Evolutionary conservation across 1,140 invertebrate genomes (phyloP), one percentile per base, ranked within the genome.

Genomic region (Macrobrachium nipponense): DNA sequence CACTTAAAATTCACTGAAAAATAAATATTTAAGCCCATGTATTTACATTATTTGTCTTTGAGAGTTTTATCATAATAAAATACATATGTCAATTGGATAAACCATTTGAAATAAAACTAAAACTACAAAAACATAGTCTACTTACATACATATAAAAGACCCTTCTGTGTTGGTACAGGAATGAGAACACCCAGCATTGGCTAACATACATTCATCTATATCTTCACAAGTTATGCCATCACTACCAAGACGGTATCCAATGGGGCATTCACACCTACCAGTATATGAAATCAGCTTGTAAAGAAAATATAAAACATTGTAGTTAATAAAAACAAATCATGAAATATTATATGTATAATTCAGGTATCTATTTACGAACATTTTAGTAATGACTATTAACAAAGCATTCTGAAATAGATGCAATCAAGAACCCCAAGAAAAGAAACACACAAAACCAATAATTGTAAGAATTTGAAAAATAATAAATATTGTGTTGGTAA

Each of bases 151-250:
- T 79, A 91, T 91, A 88, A 91, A 93, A 75, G 92, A 91, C 14
- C 93, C 93, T 43, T 90, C 87, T 14, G 91, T 91, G 87, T 93
- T 94, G 59, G 91, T 88, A 89, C 93, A 94, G n/a, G 89, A 89
- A 84, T 93, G 90, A 80, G 91, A 92, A 88, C 93, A 94, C 7
- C 92, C 92, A 23, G 92, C 93, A 73, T 93, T 92, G 59, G 91
- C 89, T 18, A 89, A 86, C 11, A 82, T 89, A 90, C 95, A 96
- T 90, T 96, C 95, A 89, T 96, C 93, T 2, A 93, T 93, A 93
- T 91, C 95, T 92, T 82, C 89, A 87, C 89, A 94, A 88, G 86
- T 91, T 91, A 92, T 77, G 82, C 94, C 92, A 11, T 89, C 89
- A 0, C 88, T 89, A 11, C 82, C 82, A 7, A 94, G 90, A 20